Base-by-base conservation (phyloP, 2,113 vertebrate species). In the Gobiocypris rarus region DNA sequence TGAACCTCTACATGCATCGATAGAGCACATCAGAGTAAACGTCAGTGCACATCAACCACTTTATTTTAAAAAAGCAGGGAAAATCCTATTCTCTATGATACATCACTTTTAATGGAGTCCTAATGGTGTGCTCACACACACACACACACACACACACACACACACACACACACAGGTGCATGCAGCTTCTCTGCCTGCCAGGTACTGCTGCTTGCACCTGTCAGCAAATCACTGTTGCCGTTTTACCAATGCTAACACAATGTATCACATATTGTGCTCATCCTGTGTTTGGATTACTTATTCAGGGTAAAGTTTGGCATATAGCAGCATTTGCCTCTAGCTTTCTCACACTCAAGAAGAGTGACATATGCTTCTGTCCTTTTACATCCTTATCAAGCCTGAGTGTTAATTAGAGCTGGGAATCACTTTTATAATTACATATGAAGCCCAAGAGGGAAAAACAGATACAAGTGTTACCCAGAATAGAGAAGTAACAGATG, bases 141-240 rank as follows among this genome's bases (percentile, higher is more conserved):
- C 56, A n/a, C n/a, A n/a, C n/a, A n/a, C n/a, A n/a, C n/a, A 75
- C 84, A 85, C 75, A 83, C 89, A 87, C 70, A 59, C 83, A 86
- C 31, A 65, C 48, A 65, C 61, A 59, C 75, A 82, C 54, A 52
- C 50, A 75, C 19, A 83, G 19, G 83, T 75, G 82, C 70, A 61
- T 13, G 43, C 52, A 84, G 69, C 70, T 15, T 24, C 70, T 73
- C 73, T 50, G 24, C n/a, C 45, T 52, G 73, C 48, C 43, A 31
- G 48, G 26, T 75, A 31, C 9, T 28, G 45, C 45, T 75, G 11
- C 48, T 75, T 28, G 17, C 73, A 50, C 31, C 48, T 75, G 73
- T 75, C 73, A 75, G 24, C 73, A 31, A 73, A 26, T 24, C 11
- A 26, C 70, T 73, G 70, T 48, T 45, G 41, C 43, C 1, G 11